Base-by-base conservation (phyloP, 2,113 vertebrate species). In the Phrynocephalus versicolor region DNA sequence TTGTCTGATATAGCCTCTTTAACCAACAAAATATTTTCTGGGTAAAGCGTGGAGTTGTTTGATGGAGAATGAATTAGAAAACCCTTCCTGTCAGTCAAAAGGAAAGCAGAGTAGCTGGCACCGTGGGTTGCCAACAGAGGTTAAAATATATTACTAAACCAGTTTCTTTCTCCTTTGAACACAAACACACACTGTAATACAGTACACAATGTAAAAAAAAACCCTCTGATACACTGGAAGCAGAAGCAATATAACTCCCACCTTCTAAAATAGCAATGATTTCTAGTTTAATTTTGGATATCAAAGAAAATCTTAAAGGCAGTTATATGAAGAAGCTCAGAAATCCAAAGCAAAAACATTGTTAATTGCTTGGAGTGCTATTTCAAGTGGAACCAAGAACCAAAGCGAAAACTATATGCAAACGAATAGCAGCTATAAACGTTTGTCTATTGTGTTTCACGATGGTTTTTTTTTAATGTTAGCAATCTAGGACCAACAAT, bases 1-100 rank as follows among this genome's bases (percentile, higher is more conserved):
- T 95, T 96, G 92, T 94, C 92, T 93, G 91, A 89, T 85, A 64
- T 5, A 75, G 89, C 88, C 89, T 90, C n/a, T 81, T 93, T 88
- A 88, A 84, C 88, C 89, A 87, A 73, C 3, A 19, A 55, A 15
- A 57, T 81, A 7, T 4, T 14, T 21, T 89, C 79, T 14, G 15
- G 76, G 82, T 90, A 90, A 81, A 88, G 88, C 90, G 90, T 83
- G 25, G 55, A 88, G 57, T 74, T 88, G 62, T 82, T 87, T 80
- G 2, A 89, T 51, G 84, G 85, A 6, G n/a, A 74, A 81, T 91
- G 90, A 91, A 90, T 89, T 91, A 90, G 82, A 94, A 90, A 93
- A 84, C 0, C 30, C n/a, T 88, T 89, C 85, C 70, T 85, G 57
- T 83, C 88, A 88, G 62, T 88, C 90, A 92, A 89, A 90, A 85